Percentiles rank a stretch among this genome's conserved stretches.
phyloP scores from a whole-genome alignment of 1,140 invertebrate genomes.

The Caenorhabditis remanei region DNA sequence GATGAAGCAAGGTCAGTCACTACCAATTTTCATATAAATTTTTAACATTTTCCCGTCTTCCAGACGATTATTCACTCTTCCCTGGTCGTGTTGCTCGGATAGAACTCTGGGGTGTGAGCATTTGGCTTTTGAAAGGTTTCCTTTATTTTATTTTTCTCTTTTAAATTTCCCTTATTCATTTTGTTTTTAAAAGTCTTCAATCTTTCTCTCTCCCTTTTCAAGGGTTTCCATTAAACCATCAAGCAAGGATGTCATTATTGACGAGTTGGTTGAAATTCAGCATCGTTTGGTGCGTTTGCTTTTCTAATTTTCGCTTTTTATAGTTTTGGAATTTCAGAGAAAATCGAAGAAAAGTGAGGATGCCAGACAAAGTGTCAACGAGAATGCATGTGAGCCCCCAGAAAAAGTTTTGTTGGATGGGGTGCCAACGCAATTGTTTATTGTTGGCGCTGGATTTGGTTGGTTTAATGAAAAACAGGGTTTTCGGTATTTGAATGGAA shows the following conservation, averaged over 20 bases:
- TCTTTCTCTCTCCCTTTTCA: not conserved
- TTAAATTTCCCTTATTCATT: not conserved
- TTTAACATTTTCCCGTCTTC: not conserved
- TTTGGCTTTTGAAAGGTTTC: conserved; percentile 39
- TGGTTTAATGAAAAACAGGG: not conserved
- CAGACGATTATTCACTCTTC: conserved; percentile 39
- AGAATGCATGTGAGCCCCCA: not conserved
- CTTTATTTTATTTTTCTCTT: not conserved
- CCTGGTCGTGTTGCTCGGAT: conserved; percentile 44
- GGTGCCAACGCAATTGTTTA: not conserved
- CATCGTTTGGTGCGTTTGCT: not conserved
- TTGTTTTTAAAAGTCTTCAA: conserved; percentile 23
- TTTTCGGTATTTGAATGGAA: no score
- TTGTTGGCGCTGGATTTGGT: not conserved
- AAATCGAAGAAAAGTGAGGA: not conserved
- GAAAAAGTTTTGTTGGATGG: not conserved
- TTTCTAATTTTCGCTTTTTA: no score
- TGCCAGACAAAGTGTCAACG: not conserved
- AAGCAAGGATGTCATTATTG: conserved; percentile 18
- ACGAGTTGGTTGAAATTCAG: conserved; percentile 11
- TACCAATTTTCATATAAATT: no score
- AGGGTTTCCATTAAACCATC: conserved; percentile 30
- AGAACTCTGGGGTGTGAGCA: not conserved
- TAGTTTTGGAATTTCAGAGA: not conserved
- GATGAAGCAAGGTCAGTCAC: not conserved